Conservation (phyloP, 2,888 invertebrate species). For the Timandra comae region DNA sequence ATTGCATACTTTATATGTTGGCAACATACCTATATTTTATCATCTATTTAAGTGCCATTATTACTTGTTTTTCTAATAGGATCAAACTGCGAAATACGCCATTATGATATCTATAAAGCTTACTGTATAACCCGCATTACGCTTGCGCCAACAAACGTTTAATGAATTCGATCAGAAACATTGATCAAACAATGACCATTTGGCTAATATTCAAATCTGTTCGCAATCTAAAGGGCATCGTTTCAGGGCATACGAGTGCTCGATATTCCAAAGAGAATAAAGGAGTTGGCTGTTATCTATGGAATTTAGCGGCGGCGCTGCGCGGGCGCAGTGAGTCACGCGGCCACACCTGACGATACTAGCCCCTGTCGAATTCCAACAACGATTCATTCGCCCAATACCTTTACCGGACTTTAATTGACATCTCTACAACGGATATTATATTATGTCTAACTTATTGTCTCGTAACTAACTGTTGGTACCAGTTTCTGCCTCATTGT, state of each 20-base stretch:
- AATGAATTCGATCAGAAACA: conserved; percentile 3
- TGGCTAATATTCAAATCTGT: conserved; percentile 45
- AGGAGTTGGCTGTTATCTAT: conserved; percentile 64
- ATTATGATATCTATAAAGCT: no score
- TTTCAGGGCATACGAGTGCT: conserved; percentile 46
- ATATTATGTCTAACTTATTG: background rate
- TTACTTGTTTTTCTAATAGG: no score
- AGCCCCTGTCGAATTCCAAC: conserved; percentile 56
- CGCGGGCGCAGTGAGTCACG: conserved; percentile 48
- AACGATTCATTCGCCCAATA: conserved; percentile 26
- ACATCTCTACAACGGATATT: conserved; percentile 22
- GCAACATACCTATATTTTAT: no score
- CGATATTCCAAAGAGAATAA: conserved; percentile 52
- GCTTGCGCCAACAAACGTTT: no score
- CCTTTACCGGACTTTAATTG: conserved; percentile 32
- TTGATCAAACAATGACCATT: conserved; percentile 30
- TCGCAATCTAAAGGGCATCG: conserved; percentile 59
- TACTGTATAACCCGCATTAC: no score
- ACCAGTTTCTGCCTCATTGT: no score
- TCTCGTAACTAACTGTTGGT: background rate
- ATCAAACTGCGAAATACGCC: no score
- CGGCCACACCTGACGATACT: conserved; percentile 67
- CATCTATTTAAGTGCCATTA: no score
- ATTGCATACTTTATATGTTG: no score
- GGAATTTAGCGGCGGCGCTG: conserved; percentile 62